Evolutionary conservation across 2,888 invertebrate species (phyloP).

Genomic region (Acleris cristana): DNA sequence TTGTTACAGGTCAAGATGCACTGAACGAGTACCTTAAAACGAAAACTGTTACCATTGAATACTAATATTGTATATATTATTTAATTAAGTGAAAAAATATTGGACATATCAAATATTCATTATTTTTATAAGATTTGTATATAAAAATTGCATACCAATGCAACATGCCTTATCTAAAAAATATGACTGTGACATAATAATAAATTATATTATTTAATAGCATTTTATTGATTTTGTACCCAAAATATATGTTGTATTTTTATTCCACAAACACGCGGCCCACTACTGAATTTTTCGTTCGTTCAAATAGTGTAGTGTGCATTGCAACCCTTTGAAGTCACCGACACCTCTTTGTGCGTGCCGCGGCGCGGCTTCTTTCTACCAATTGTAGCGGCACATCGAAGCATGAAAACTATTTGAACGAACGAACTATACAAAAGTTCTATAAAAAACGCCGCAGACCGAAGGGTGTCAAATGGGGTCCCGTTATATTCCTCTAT

Average conservation of each 20-base stretch:
- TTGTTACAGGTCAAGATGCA: conserved; percentile 91
- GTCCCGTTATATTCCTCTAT: too few relatives aligned
- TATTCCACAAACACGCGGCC: too few relatives aligned
- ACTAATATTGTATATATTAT: conserved; percentile 71
- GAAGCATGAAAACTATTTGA: too few relatives aligned
- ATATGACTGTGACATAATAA: conserved; percentile 5
- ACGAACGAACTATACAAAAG: too few relatives aligned
- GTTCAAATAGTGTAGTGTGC: too few relatives aligned
- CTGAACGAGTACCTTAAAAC: conserved; percentile 97
- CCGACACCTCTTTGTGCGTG: too few relatives aligned
- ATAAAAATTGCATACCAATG: conserved; percentile 2
- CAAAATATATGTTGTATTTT: not conserved
- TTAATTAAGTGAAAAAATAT: not conserved
- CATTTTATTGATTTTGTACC: not conserved
- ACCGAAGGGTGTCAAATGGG: too few relatives aligned
- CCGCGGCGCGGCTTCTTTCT: too few relatives aligned
- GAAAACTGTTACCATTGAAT: conserved; percentile 97
- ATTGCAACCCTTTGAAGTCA: too few relatives aligned
- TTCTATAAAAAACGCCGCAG: too few relatives aligned
- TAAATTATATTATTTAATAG: not conserved
- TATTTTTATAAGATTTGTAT: conserved; percentile 12
- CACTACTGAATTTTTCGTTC: too few relatives aligned
- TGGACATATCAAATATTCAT: not conserved
- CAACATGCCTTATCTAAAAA: conserved; percentile 2
- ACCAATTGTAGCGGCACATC: too few relatives aligned